Evolutionary conservation across 2,888 invertebrate genomes (phyloP).

Genomic region (Nezara viridula): DNA sequence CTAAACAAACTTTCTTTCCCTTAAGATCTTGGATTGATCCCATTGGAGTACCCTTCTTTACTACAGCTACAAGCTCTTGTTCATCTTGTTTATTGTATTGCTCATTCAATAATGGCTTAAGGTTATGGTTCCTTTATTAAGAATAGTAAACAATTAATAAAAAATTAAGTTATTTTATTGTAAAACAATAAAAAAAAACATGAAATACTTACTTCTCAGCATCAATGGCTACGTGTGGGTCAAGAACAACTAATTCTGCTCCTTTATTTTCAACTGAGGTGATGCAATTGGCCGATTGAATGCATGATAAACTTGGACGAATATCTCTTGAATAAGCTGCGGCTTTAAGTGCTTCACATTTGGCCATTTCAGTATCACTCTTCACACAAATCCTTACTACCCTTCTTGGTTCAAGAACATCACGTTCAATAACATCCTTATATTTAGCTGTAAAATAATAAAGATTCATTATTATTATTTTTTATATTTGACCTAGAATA

Average conservation of each 20-base stretch:
- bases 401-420: slow-evolving; percentile 67
- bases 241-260: slow-evolving; percentile 80
- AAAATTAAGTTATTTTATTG: background rate
- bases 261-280: slow-evolving; percentile 77
- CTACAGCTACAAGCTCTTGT: slow-evolving; percentile 76
- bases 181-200: background rate
- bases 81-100: slow-evolving; percentile 74
- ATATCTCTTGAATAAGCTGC: slow-evolving; percentile 85
- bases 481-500: background rate
- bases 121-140: slow-evolving; percentile 73
- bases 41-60: slow-evolving; percentile 74
- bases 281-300: slow-evolving; percentile 78
- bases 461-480: background rate
- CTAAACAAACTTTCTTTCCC: slow-evolving; percentile 75
- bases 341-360: slow-evolving; percentile 80
- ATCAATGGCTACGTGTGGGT: slow-evolving; percentile 70
- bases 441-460: slow-evolving; percentile 68
- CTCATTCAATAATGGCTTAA: slow-evolving; percentile 77
- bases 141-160: background rate
- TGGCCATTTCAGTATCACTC: slow-evolving; percentile 77
- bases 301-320: slow-evolving; percentile 84
- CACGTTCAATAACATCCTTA: slow-evolving; percentile 68
- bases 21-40: slow-evolving; percentile 75
- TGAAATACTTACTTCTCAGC: slow-evolving; percentile 70
- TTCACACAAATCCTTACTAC: slow-evolving; percentile 76